Base-by-base conservation (phyloP, 1,140 invertebrate genomes). In the Monochamus saltuarius region DNA sequence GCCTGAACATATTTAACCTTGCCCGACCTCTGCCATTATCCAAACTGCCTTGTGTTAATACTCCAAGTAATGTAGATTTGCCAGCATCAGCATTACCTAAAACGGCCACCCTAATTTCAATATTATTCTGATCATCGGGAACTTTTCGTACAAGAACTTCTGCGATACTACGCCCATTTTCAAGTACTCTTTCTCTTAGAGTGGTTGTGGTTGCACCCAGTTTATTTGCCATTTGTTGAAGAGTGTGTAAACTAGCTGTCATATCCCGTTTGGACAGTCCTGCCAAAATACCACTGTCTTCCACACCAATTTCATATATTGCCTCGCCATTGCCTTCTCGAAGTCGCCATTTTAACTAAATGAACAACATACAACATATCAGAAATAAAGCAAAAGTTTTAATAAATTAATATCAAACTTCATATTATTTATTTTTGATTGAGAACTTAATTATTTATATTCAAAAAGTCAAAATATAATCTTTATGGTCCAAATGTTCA, bases 21-120 rank as follows among this genome's bases (percentile, higher is more conserved):
- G 97, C 94, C 70, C 91, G 87, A 11, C 97, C 97, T 62, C 93
- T 78, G 0, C 97, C 97, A 81, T 99, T 98, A 75, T 99, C 97
- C 50, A 96, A 78, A 77, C 93, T 91, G 16, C 96, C 95, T 78
- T 98, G 94, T 0, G 95, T 98, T 10, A 99, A 78, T 8, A 98
- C 95, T 17, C 96, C 96, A 34, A 97, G 82, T 17, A 98, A 80
- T 2, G 94, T 97, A 22, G 92, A 95, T 75, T 97, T 97, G 2
- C 95, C 95, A 7, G 91, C 91, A 81, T 98, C 60, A 29, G 65
- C 65, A 58, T 90, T 92, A 0, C 96, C 96, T 68, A 97, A 83
- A 14, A 98, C 94, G 0, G 94, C 95, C 13, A 98, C 85, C 58
- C 96, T 80, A 16, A 98, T 79, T 72, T 98, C 94, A 45, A 94